phyloP scores from a whole-genome alignment of 2,888 invertebrate species.

The Prosapia bicincta region DNA sequence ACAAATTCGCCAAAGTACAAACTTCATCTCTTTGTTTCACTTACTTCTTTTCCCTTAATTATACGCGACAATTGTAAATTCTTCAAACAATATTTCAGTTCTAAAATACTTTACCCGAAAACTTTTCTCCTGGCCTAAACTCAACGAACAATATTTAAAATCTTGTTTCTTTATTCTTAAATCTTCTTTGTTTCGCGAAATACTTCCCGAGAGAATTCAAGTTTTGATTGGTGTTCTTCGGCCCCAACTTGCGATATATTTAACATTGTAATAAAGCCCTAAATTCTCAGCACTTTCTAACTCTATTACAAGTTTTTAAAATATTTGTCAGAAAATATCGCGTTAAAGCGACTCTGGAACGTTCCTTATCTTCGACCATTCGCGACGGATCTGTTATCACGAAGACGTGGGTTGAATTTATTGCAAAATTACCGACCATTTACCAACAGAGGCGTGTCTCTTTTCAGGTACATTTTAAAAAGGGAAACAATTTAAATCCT shows the following conservation, averaged over 20 bases:
- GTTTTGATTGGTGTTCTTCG: constrained; percentile 14
- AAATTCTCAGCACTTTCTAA: neutral
- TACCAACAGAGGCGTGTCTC: neutral
- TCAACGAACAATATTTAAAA: neutral
- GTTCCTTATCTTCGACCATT: neutral
- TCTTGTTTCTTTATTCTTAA: neutral
- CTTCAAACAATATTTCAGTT: neutral
- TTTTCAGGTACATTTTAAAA: neutral
- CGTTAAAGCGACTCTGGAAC: neutral
- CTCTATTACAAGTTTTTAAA: neutral
- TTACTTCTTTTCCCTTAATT: neutral
- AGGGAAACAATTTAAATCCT: too few relatives aligned
- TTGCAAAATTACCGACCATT: neutral
- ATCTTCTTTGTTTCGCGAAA: neutral
- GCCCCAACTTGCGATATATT: neutral
- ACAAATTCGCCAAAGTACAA: too few relatives aligned
- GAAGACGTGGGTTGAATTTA: neutral
- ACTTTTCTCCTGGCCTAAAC: neutral
- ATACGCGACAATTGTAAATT: neutral
- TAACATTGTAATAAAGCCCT: neutral
- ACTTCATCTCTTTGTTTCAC: too few relatives aligned
- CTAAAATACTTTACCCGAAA: neutral
- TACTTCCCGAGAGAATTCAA: constrained; percentile 6
- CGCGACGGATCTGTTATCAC: neutral
- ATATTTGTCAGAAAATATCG: neutral